phyloP scores from a whole-genome alignment of 2,888 invertebrate genomes.

The Leptinotarsa peninsularis region DNA sequence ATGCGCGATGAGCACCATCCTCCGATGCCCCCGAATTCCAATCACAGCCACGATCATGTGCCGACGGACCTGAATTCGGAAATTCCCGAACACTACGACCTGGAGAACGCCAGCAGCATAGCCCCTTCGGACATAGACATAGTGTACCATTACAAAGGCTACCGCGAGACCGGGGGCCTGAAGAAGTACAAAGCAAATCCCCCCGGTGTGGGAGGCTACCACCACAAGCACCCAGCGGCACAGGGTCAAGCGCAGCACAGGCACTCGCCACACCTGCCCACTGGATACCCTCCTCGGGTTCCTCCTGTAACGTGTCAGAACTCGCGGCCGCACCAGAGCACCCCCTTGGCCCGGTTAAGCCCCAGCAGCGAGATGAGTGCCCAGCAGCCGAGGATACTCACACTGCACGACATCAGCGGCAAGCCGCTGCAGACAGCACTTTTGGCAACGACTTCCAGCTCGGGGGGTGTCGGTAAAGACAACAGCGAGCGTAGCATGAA shows the following conservation, averaged over 20 bases:
- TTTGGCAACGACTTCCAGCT: constrained; percentile 89
- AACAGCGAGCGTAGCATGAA: constrained; percentile 92
- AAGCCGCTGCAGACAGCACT: constrained; percentile 91
- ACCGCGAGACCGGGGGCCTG: constrained; percentile 85
- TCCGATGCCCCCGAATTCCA: constrained; percentile 81
- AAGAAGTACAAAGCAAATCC: constrained; percentile 90
- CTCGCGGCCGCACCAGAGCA: constrained; percentile 87
- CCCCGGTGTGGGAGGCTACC: constrained; percentile 82
- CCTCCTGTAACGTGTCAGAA: constrained; percentile 68
- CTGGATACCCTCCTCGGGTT: constrained; percentile 80
- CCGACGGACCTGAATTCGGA: constrained; percentile 81
- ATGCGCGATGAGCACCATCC: constrained; percentile 84
- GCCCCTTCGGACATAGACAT: constrained; percentile 98
- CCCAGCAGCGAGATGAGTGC: constrained; percentile 93
- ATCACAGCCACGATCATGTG: constrained; percentile 77
- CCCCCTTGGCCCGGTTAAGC: constrained; percentile 89
- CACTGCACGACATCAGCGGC: constrained; percentile 92
- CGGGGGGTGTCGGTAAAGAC: constrained; percentile 85
- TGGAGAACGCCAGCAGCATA: constrained; percentile 97
- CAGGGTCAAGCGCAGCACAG: constrained; percentile 77
- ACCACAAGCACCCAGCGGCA: constrained; percentile 80
- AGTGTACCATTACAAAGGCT: constrained; percentile 93
- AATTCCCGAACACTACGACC: constrained; percentile 92
- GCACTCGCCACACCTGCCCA: constrained; percentile 83
- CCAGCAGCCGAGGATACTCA: constrained; percentile 92